Percentiles rank a stretch among this genome's conserved stretches.
Evolutionary conservation across 2,113 vertebrate species (phyloP).

Genomic region (Megaceryle torquata): DNA sequence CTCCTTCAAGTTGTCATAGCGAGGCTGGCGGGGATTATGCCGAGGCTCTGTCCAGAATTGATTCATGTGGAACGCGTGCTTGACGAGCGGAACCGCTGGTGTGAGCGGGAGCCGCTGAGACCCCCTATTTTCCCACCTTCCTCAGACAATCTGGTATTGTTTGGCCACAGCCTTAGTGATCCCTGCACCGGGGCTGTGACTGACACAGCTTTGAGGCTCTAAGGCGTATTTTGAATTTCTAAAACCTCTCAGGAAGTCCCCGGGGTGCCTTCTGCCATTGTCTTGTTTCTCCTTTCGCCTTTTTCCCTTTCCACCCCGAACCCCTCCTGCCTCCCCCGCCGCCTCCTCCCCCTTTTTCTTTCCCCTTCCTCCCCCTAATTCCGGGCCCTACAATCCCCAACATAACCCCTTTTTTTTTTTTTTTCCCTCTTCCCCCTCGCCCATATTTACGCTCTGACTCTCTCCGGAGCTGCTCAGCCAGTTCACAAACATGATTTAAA

Average conservation of each 20-base stretch:
- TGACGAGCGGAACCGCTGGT: conserved; percentile 76
- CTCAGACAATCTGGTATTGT: conserved; percentile 75
- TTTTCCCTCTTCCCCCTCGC: too few relatives aligned
- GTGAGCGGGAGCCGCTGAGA: conserved; percentile 68
- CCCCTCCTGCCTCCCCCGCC: neutral
- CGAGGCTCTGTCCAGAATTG: conserved; percentile 76
- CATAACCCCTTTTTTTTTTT: too few relatives aligned
- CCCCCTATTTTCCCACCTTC: conserved; percentile 73
- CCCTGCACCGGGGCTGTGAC: conserved; percentile 58
- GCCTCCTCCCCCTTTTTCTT: too few relatives aligned
- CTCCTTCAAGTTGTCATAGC: conserved; percentile 80
- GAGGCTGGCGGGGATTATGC: conserved; percentile 73
- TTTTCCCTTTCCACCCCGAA: conserved; percentile 50
- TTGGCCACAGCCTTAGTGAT: conserved; percentile 54
- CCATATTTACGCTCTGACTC: neutral
- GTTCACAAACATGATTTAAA: neutral
- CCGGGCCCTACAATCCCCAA: too few relatives aligned
- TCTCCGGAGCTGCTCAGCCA: conserved; percentile 32
- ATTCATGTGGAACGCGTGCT: conserved; percentile 81
- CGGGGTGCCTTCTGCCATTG: conserved; percentile 69
- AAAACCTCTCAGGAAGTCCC: conserved; percentile 76
- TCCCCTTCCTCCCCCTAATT: too few relatives aligned
- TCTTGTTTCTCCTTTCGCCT: conserved; percentile 60
- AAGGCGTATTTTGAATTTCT: conserved; percentile 73
- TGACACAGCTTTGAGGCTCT: conserved; percentile 58